Evolutionary conservation across 2,797 vertebrate species (phyloP), one percentile per base, ranked within the genome.

Genomic region (Cephalopachus bancanus): DNA sequence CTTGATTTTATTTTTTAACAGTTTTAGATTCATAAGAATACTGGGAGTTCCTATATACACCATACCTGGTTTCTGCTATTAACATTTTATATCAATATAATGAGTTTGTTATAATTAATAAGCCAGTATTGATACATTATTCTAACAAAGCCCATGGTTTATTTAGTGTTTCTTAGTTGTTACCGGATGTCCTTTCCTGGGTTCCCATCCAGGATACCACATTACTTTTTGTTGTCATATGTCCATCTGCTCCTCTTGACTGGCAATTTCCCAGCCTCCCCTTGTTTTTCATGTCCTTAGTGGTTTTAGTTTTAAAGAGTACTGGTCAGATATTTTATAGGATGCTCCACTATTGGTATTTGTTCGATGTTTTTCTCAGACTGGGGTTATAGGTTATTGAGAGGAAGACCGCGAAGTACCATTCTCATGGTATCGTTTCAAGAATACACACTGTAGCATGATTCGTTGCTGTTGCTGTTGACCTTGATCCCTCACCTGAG

Each of bases 271-370:
- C 86, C 15, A 1, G 5, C 62, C 7, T 87, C 81, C 4, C 5
- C 14, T 84, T 84, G 59, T 65, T 89, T 72, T 72, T 57, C 26
- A 59, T 79, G 10, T n/a, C 26, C 30, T 90, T 60, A 16, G 26
- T 44, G n/a, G 3, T 91, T 94, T 64, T 86, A 57, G 86, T 91
- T 94, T 64, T 86, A 57, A 91, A 57, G 74, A 49, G 33, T 33
- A 19, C 24, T 71, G n/a, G 22, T 59, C 16, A 83, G 6, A 3
- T 76, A 69, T 76, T 89, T 94, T 79, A 55, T 89, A 67, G 62
- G 53, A 78, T 69, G 55, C 24, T 11, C 26, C 28, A 19, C 33
- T 88, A 5, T 71, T 89, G 78, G n/a, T 37, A 44, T 69, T 83
- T 86, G 53, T 59, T 53, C 51, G 26, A 85, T 88, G n/a, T n/a